These are phyloP conservation scores for Myrmecobius fasciatus DNA, from an alignment of 2,113 vertebrate species.

Conservation along the genomic window DNA sequence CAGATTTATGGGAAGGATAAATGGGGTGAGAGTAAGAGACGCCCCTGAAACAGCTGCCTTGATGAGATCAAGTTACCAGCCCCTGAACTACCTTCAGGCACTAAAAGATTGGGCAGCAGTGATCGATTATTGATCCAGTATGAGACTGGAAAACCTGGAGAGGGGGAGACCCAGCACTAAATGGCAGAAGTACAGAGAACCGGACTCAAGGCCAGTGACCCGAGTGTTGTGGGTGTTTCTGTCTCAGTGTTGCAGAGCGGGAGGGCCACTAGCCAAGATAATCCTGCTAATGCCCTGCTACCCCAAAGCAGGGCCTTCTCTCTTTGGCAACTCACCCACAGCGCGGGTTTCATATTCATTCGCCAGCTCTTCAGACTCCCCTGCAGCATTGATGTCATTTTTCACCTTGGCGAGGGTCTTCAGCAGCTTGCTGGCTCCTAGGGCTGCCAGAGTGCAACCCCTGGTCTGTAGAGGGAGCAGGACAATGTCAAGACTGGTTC, in stretches of 20 bases:
- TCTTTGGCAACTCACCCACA: slow-evolving; percentile 85
- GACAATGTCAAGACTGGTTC: slow-evolving; percentile 12
- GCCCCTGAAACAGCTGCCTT: too few relatives aligned
- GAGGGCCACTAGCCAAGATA: too few relatives aligned
- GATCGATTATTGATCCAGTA: not conserved
- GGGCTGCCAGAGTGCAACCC: slow-evolving; percentile 92
- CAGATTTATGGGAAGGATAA: not conserved
- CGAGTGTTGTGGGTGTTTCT: not conserved
- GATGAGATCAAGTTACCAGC: not conserved
- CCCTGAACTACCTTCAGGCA: not conserved
- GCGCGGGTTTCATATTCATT: slow-evolving; percentile 93
- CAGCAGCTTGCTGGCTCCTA: slow-evolving; percentile 95
- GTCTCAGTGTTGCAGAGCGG: not conserved
- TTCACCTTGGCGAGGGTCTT: slow-evolving; percentile 92
- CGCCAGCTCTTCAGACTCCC: slow-evolving; percentile 90
- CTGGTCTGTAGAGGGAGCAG: slow-evolving; percentile 78
- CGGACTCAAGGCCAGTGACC: not conserved
- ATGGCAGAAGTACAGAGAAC: not conserved
- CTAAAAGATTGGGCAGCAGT: not conserved
- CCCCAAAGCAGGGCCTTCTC: not conserved
- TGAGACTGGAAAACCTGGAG: not conserved
- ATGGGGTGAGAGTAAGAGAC: not conserved
- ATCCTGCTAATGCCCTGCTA: too few relatives aligned
- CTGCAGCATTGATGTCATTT: slow-evolving; percentile 90
- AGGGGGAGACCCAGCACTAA: not conserved